Conservation (phyloP, 2,797 vertebrate species). For the Phoebastria nigripes region DNA sequence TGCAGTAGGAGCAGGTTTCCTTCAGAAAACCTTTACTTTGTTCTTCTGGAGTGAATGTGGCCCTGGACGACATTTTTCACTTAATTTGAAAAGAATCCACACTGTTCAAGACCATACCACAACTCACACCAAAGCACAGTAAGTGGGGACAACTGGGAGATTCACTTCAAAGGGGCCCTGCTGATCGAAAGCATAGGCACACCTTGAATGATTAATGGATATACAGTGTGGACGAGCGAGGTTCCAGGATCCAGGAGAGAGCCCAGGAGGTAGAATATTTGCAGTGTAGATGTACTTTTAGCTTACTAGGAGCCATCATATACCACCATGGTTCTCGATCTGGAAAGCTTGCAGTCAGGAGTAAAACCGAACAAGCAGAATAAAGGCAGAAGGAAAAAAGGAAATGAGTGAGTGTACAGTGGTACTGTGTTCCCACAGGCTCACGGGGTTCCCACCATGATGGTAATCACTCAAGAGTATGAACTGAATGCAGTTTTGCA, state of each 20-base stretch:
- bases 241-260: not conserved
- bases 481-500: not conserved
- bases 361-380: not conserved
- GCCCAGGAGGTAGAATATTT: not conserved
- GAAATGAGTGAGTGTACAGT: not conserved
- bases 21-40: not conserved
- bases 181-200: not conserved
- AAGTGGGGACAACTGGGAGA: not conserved
- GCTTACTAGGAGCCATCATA: not conserved
- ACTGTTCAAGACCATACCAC: not conserved
- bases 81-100: not conserved
- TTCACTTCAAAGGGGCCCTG: not conserved
- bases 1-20: not conserved
- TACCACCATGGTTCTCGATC: not conserved
- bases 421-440: not conserved
- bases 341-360: not conserved
- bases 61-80: not conserved
- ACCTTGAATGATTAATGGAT: not conserved
- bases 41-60: not conserved
- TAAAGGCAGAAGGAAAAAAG: not conserved
- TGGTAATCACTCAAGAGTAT: not conserved
- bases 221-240: rapidly evolving
- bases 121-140: not conserved
- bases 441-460: not conserved
- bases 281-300: not conserved